Evolutionary conservation across 2,797 vertebrate species (phyloP), one percentile per base, ranked within the genome.

Genomic region (Taeniopygia guttata): DNA sequence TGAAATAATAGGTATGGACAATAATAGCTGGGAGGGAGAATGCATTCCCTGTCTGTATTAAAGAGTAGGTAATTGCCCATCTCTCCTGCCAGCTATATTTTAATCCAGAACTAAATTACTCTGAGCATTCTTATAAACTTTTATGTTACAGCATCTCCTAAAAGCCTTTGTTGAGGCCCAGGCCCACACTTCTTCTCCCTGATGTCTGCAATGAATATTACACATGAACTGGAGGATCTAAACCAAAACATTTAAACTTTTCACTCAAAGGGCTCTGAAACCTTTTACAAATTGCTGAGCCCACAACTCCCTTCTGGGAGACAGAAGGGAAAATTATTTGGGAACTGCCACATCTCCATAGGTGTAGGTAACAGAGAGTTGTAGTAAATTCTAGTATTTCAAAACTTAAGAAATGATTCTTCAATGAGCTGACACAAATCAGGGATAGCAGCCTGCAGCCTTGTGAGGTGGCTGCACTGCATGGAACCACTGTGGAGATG

Each of bases 1-100:
- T 80, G 91, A 84, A 94, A 95, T 94, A 95, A 94, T 70, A 48
- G 67, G 83, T 60, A 23, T 25, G 66, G 94, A 82, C 95, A 96
- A 84, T 72, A 78, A 62, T 22, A 88, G 77, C 94, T 67, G 84
- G 79, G 69, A 84, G 87, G 82, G 54, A 67, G 85, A 90, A 94
- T 42, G 58, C 85, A 59, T 70, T 78, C 83, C 70, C 68, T 79
- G 7, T 26, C 91, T 91, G 14, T 56, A 63, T 62, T 79, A 93
- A 79, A 92, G 86, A 93, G 64, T 40, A 96, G 76, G 85, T 78
- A 92, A 91, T 82, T 95, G 88, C 90, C 88, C 80, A 55, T 40
- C 73, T 70, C 93, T 91, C 91, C 90, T 93, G 93, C 81, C 91
- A 95, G 86, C 75, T 82, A 84, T 73, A 58, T 94, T 86, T 94